A percentile compares a stretch with the other conserved stretches of the same genome.
phyloP scores from a whole-genome alignment of 2,888 invertebrate species.

The Ophraella communa region DNA sequence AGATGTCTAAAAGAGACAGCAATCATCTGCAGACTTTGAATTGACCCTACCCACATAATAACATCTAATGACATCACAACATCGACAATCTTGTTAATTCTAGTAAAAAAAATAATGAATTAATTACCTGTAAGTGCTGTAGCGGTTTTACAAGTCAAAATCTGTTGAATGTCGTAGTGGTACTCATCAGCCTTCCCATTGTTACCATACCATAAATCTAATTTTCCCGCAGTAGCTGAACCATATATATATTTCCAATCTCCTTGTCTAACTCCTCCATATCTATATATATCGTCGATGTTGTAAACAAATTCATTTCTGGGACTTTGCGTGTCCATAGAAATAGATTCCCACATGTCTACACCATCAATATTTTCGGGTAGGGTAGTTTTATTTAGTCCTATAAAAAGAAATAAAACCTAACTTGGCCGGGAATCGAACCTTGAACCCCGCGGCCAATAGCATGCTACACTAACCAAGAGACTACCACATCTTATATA shows the following conservation, averaged over 20 bases:
- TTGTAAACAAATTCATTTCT: slow-evolving; percentile 67
- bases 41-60: too few relatives aligned
- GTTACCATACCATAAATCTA: slow-evolving; percentile 61
- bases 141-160: slow-evolving; percentile 61
- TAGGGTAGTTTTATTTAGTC: slow-evolving; percentile 58
- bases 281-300: slow-evolving; percentile 64
- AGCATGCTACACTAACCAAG: too few relatives aligned
- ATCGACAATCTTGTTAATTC: slow-evolving; percentile 23
- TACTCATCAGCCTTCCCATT: slow-evolving; percentile 54
- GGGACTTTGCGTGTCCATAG: slow-evolving; percentile 58
- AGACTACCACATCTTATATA: too few relatives aligned
- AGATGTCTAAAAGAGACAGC: too few relatives aligned
- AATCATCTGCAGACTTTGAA: too few relatives aligned
- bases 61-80: too few relatives aligned
- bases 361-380: slow-evolving; percentile 65
- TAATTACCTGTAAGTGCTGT: slow-evolving; percentile 57
- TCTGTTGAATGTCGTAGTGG: slow-evolving; percentile 57
- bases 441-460: too few relatives aligned
- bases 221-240: slow-evolving; percentile 55
- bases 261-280: slow-evolving; percentile 66
- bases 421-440: too few relatives aligned
- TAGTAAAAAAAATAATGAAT: not conserved
- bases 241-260: slow-evolving; percentile 71
- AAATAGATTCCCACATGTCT: slow-evolving; percentile 63
- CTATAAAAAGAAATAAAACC: too few relatives aligned